Evolutionary conservation across 2,888 invertebrate genomes (phyloP).

Genomic region (Dicycla oo): DNA sequence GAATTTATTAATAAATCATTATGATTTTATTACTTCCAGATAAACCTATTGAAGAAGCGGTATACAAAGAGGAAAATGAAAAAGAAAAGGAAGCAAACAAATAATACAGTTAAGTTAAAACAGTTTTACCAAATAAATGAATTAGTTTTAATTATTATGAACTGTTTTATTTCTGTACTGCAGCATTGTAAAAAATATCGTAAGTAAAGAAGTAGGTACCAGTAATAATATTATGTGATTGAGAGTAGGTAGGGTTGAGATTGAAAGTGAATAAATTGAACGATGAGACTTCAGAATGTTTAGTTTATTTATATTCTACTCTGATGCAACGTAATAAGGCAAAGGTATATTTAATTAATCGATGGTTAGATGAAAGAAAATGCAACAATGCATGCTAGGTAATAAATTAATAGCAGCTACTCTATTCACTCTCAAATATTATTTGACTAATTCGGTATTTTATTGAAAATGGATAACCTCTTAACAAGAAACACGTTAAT

Average conservation of each 20-base stretch:
- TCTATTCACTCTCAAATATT: background rate
- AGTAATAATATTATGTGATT: background rate
- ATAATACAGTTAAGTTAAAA: background rate
- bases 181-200: background rate
- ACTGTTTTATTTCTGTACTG: background rate
- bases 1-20: background rate
- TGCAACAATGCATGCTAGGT: background rate
- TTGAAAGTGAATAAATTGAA: background rate
- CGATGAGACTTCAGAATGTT: background rate
- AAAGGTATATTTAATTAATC: background rate
- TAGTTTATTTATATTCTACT: background rate
- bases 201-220: background rate
- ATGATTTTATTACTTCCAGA: conserved; percentile 30
- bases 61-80: conserved; percentile 13
- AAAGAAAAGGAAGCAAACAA: conserved; percentile 19
- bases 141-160: background rate
- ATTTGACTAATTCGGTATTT: background rate
- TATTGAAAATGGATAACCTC: background rate
- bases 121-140: background rate
- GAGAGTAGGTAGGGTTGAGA: background rate
- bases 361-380: background rate
- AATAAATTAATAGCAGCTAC: background rate
- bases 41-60: background rate
- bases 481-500: background rate
- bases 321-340: background rate